These are phyloP conservation scores for Acanthosepion lycidas DNA, from an alignment of 2,888 invertebrate genomes.

Conservation along the genomic window DNA sequence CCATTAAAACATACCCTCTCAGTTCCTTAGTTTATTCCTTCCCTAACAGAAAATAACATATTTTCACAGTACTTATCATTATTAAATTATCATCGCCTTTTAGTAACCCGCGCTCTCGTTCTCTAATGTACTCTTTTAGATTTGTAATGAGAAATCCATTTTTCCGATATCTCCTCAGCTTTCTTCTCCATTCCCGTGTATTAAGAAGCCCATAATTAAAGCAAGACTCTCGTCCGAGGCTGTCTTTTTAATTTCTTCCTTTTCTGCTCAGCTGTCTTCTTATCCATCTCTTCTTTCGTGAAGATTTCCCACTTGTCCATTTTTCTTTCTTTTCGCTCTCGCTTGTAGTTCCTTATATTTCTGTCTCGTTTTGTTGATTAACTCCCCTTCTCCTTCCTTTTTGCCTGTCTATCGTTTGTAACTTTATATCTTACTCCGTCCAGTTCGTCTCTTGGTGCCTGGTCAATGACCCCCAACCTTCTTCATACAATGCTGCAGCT, in stretches of 20 bases:
- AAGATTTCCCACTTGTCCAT: background rate
- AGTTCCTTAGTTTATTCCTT: too few species aligned
- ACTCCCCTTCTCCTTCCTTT: background rate
- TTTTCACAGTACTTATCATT: too few species aligned
- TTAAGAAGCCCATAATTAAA: background rate
- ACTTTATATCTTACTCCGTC: background rate
- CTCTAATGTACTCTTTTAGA: too few species aligned
- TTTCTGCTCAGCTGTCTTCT: background rate
- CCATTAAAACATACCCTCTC: too few species aligned
- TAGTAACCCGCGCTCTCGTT: too few species aligned
- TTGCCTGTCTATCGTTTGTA: background rate
- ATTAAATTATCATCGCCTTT: too few species aligned
- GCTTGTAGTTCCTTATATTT: too few species aligned
- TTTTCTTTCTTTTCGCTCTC: too few species aligned
- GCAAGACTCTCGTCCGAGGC: background rate
- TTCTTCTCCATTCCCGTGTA: too few species aligned
- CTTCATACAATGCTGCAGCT: background rate
- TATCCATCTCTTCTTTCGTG: background rate
- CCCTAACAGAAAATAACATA: too few species aligned
- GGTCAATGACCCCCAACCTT: background rate
- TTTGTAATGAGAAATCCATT: too few species aligned
- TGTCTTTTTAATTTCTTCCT: background rate
- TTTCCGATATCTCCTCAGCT: too few species aligned
- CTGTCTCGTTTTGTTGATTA: background rate
- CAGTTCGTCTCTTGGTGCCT: background rate